These are phyloP conservation scores for Dynastes grantii DNA, from an alignment of 2,888 invertebrate species.

Conservation along the genomic window DNA sequence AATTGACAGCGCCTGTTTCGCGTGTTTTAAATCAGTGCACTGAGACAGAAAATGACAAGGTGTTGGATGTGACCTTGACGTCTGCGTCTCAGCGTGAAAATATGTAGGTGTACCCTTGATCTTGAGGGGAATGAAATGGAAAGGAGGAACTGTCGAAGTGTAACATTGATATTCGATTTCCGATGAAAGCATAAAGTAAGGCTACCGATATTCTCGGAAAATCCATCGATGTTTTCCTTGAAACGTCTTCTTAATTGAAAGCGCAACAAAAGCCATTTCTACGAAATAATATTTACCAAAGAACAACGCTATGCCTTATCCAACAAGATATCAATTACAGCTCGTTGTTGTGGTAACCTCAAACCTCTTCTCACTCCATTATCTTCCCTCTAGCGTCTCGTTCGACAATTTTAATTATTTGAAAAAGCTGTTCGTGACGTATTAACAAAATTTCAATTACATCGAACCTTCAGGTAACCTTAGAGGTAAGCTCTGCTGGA, in stretches of 20 bases:
- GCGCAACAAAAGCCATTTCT: slow-evolving; percentile 2
- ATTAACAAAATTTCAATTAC: neutral
- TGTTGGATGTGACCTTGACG: slow-evolving; percentile 1
- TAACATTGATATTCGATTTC: slow-evolving; percentile 1
- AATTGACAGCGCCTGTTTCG: neutral
- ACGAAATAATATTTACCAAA: slow-evolving; percentile 9
- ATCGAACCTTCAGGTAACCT: neutral
- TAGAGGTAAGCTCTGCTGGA: neutral
- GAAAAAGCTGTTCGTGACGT: slow-evolving; percentile 1
- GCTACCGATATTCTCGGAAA: slow-evolving; percentile 1
- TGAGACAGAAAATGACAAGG: neutral
- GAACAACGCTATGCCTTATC: slow-evolving; percentile 1
- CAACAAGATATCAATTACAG: slow-evolving; percentile 11
- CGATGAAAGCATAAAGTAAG: neutral
- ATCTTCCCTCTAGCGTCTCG: too few relatives aligned
- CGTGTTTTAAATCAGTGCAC: neutral
- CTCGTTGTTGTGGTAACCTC: slow-evolving; percentile 8
- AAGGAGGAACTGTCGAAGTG: too few relatives aligned
- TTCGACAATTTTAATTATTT: slow-evolving; percentile 9
- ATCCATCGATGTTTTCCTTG: slow-evolving; percentile 6
- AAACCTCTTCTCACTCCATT: neutral
- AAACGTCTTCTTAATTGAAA: slow-evolving; percentile 13
- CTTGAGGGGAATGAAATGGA: neutral
- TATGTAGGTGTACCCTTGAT: slow-evolving; percentile 5
- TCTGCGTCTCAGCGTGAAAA: neutral